These are phyloP conservation scores for Harpalus rubripes DNA, from an alignment of 2,888 invertebrate genomes.

Conservation along the genomic window DNA sequence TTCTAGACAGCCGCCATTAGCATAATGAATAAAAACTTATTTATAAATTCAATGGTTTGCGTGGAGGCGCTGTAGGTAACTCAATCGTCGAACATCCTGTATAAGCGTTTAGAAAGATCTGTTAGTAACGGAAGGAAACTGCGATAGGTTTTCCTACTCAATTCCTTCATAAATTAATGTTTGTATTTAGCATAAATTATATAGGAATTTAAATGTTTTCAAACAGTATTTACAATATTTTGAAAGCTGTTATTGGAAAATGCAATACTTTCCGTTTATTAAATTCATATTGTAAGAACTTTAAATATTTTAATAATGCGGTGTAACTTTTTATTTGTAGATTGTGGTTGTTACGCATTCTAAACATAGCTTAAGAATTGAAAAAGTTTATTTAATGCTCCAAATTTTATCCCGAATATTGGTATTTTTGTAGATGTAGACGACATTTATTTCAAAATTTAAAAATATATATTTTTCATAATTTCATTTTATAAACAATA, in stretches of 20 bases:
- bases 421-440: no score
- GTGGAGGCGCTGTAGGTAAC: slow-evolving; percentile 19
- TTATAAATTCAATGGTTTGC: slow-evolving; percentile 35
- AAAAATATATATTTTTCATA: no score
- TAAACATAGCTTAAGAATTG: no score
- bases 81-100: slow-evolving; percentile 38
- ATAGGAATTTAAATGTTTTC: neutral
- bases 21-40: slow-evolving; percentile 46
- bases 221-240: neutral
- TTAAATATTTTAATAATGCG: no score
- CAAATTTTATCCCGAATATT: no score
- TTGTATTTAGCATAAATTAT: slow-evolving; percentile 23
- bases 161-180: slow-evolving; percentile 18
- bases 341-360: no score
- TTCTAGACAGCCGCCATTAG: slow-evolving; percentile 15
- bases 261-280: neutral
- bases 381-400: no score
- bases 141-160: slow-evolving; percentile 15
- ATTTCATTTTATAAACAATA: no score
- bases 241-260: neutral
- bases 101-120: slow-evolving; percentile 7
- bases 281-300: no score
- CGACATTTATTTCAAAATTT: no score
- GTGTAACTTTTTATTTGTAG: no score
- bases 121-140: slow-evolving; percentile 9